Conservation (phyloP, 1,140 invertebrate species). For the Drosophila nasuta region DNA sequence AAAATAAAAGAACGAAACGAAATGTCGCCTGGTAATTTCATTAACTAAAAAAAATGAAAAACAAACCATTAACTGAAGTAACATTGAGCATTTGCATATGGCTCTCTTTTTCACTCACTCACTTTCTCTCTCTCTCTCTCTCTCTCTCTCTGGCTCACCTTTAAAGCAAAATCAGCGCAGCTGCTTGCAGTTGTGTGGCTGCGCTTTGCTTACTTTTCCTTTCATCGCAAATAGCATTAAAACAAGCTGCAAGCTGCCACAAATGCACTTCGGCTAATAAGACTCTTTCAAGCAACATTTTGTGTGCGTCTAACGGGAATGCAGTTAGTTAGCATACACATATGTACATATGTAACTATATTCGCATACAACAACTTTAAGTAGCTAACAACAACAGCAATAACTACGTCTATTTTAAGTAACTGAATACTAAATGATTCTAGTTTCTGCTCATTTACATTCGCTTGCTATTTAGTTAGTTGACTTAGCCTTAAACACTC, state of each 20-base stretch:
- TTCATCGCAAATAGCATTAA: constrained; percentile 32
- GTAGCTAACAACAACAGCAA: too few species aligned
- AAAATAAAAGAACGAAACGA: constrained; percentile 4
- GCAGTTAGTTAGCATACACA: too few species aligned
- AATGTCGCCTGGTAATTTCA: constrained; percentile 47
- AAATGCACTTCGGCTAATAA: constrained; percentile 42
- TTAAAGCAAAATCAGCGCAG: constrained; percentile 36
- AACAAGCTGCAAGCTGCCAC: constrained; percentile 20
- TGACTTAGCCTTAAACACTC: too few species aligned
- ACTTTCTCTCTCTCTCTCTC: not conserved
- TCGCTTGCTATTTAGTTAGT: too few species aligned
- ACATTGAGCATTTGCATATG: constrained; percentile 39
- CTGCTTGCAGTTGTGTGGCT: constrained; percentile 17
- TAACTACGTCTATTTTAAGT: too few species aligned
- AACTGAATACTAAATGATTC: too few species aligned
- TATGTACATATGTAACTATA: too few species aligned
- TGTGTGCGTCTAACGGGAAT: too few species aligned
- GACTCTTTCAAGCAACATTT: not conserved
- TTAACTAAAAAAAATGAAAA: constrained; percentile 38
- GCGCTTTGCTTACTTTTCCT: constrained; percentile 29
- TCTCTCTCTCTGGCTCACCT: not conserved
- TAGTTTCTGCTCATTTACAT: too few species aligned
- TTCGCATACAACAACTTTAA: too few species aligned
- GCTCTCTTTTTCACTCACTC: not conserved
- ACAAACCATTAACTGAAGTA: constrained; percentile 46